Base-by-base conservation (phyloP, 2,797 vertebrate genomes). In the Malurus leucopterus region DNA sequence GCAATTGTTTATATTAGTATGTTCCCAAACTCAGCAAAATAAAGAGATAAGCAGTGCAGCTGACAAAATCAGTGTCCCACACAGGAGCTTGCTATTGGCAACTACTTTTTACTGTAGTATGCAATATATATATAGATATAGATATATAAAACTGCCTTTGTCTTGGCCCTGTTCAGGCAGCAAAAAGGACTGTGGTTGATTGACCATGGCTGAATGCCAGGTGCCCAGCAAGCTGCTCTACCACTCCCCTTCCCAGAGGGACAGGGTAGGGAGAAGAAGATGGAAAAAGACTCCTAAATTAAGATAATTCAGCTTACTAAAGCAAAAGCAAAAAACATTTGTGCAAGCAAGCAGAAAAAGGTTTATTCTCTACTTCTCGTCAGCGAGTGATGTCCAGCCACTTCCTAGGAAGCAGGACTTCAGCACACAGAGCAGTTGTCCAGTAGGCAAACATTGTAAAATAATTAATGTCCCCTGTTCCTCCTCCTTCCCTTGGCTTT, bases 111-210 rank as follows among this genome's bases (percentile, higher is more conserved):
- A 63, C 50, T 30, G 11, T 3, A 14, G 43, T 11, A 49, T 32
- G 34, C 11, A 9, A 29, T 6, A n/a, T 19, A 49, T 9, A 18
- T 3, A n/a, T 9, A 13, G 1, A 15, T 6, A 2, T 15, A 24
- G 15, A 36, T 21, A 22, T 8, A 20, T 2, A 51, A 29, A 67
- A 23, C 44, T 40, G 54, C 30, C 34, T 68, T 61, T 53, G 54
- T 34, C 20, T 34, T 44, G 34, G 4, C 16, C 32, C 46, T 36
- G 10, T 38, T 74, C 29, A 59, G 32, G 11, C 24, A 32, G 32
- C 38, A 58, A 13, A 74, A 51, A 40, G 7, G 15, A 59, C 27
- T 8, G 7, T 6, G 16, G 46, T 2, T 58, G 27, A 10, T 32
- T 67, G 23, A 67, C 11, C 29, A 29, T 20, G 20, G 46, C 32